Conservation (phyloP, 2,113 vertebrate species). For the Cynopterus brachyotis region DNA sequence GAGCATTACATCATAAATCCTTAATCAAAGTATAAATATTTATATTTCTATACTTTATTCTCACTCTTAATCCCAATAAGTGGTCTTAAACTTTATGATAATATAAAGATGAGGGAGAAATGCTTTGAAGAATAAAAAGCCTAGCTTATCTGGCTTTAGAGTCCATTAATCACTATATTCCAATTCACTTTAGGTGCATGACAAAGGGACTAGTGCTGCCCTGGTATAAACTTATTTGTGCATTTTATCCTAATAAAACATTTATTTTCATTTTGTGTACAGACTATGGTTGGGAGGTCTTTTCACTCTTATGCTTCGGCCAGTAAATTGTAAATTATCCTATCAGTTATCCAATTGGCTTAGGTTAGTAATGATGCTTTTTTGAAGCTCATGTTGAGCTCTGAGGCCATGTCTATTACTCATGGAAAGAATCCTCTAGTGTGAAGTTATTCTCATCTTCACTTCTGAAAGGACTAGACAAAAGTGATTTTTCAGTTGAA, state of each 20-base stretch:
- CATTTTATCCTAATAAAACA: background rate
- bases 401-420: background rate
- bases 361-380: background rate
- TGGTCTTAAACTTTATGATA: background rate
- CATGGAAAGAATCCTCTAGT: slow-evolving; percentile 47
- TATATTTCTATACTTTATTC: background rate
- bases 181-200: background rate
- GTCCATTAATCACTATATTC: background rate
- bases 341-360: background rate
- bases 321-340: background rate
- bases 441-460: slow-evolving; percentile 49
- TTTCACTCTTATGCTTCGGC: background rate
- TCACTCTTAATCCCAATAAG: background rate
- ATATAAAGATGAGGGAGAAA: background rate
- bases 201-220: background rate
- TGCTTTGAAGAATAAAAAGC: background rate
- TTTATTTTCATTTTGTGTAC: background rate
- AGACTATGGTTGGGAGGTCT: no score
- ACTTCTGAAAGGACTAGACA: background rate
- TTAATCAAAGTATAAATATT: background rate
- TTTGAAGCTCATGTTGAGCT: background rate
- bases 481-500: slow-evolving; percentile 50
- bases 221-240: background rate
- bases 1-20: background rate
- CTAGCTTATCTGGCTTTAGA: background rate